phyloP scores from a whole-genome alignment of 2,113 vertebrate genomes.

The Nannospalax galili region DNA sequence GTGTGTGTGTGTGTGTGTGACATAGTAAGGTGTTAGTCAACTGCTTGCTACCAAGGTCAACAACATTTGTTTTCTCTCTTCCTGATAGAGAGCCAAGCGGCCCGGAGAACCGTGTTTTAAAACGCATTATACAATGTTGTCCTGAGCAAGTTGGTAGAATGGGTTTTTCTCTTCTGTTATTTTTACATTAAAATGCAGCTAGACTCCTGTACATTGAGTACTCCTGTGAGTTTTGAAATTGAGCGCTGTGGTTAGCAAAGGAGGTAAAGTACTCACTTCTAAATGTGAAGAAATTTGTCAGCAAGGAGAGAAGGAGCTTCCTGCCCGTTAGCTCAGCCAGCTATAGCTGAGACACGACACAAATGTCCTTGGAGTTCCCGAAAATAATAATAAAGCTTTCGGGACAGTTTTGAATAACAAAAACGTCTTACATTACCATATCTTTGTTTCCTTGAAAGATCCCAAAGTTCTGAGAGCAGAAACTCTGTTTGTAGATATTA shows the following conservation, averaged over 20 bases:
- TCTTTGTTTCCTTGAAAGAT: background rate
- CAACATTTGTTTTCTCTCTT: constrained; percentile 42
- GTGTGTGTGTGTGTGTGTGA: background rate
- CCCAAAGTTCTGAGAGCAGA: background rate
- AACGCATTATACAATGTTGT: constrained; percentile 47
- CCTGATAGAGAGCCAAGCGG: background rate
- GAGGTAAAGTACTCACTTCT: constrained; percentile 45
- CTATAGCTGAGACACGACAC: background rate
- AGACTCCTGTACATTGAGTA: constrained; percentile 37
- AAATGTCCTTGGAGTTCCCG: background rate
- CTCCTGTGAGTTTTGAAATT: constrained; percentile 55
- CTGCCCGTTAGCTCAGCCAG: background rate
- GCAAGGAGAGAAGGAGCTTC: background rate
- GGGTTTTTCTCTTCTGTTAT: constrained; percentile 64
- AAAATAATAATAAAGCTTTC: background rate
- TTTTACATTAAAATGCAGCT: constrained; percentile 68
- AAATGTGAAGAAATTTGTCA: constrained; percentile 34
- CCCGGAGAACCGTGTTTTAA: constrained; percentile 15
- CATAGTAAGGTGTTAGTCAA: constrained; percentile 23
- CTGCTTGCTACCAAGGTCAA: constrained; percentile 53
- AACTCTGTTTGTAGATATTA: background rate
- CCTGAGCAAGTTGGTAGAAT: constrained; percentile 29
- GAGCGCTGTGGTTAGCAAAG: constrained; percentile 44
- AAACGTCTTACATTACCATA: background rate
- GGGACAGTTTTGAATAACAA: background rate